Evolutionary conservation across 2,888 invertebrate genomes (phyloP).

Genomic region (Patella pellucida): DNA sequence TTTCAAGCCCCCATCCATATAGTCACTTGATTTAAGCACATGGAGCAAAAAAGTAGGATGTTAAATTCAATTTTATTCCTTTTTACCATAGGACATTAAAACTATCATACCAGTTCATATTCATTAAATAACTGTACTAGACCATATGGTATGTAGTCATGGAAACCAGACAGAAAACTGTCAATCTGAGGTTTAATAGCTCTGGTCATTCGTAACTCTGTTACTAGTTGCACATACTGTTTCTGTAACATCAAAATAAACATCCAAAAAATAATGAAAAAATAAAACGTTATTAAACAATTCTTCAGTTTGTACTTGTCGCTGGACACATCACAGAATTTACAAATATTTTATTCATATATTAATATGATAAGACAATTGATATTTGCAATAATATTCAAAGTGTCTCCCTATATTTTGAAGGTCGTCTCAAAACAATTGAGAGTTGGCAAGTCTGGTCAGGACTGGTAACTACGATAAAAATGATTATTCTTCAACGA

Average conservation of each 20-base stretch:
- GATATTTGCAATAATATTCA: no score
- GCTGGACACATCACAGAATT: no score
- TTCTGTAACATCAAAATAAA: conserved; percentile 40
- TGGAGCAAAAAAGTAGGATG: no score
- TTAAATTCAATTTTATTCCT: neutral
- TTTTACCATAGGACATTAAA: neutral
- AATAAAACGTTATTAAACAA: neutral
- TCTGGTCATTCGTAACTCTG: conserved; percentile 66
- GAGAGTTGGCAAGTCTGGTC: no score
- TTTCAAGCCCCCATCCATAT: no score
- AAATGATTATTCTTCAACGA: neutral
- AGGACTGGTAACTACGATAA: neutral
- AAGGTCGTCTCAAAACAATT: neutral
- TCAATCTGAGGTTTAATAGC: conserved; percentile 69
- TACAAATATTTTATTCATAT: no score
- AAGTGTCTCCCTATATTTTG: neutral
- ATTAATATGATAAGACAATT: no score
- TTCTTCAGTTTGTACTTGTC: no score
- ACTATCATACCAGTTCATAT: conserved; percentile 61
- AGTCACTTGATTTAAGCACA: no score
- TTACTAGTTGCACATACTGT: conserved; percentile 68
- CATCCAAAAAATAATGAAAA: neutral
- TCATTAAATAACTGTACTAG: conserved; percentile 67
- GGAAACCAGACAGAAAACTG: conserved; percentile 66
- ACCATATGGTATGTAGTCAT: conserved; percentile 64